Conservation (phyloP, 2,888 invertebrate species). For the Netelia fuscicornis region DNA sequence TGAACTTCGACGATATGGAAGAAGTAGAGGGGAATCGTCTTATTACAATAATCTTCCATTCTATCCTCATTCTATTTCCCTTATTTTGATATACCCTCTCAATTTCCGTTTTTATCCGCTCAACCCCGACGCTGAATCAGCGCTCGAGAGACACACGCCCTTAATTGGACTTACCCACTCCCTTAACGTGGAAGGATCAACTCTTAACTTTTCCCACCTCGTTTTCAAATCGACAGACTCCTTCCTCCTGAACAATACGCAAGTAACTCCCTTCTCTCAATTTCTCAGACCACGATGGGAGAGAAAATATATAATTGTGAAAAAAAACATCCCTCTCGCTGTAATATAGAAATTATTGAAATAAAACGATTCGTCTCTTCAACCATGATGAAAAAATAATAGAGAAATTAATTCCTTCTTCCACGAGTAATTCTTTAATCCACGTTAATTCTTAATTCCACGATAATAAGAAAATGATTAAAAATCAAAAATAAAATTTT, state of each 20-base stretch:
- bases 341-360: no score
- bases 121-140: constrained; percentile 39
- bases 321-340: no score
- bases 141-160: constrained; percentile 15
- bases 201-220: constrained; percentile 18
- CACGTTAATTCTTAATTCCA: no score
- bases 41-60: constrained; percentile 15
- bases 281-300: neutral
- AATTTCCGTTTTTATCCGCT: neutral
- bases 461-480: no score
- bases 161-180: constrained; percentile 46
- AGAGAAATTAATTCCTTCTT: no score
- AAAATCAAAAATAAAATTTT: no score
- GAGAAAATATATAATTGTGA: no score
- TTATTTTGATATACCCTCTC: neutral
- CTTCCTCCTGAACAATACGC: neutral
- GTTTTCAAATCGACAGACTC: constrained; percentile 9
- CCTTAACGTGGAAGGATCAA: constrained; percentile 11
- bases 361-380: no score
- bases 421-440: no score
- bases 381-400: no score
- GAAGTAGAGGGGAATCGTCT: neutral
- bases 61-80: constrained; percentile 4
- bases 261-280: neutral
- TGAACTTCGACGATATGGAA: neutral